Percentiles rank a stretch among this genome's conserved stretches.
Conservation (phyloP, 2,797 vertebrate species). For the Danio albolineatus region DNA sequence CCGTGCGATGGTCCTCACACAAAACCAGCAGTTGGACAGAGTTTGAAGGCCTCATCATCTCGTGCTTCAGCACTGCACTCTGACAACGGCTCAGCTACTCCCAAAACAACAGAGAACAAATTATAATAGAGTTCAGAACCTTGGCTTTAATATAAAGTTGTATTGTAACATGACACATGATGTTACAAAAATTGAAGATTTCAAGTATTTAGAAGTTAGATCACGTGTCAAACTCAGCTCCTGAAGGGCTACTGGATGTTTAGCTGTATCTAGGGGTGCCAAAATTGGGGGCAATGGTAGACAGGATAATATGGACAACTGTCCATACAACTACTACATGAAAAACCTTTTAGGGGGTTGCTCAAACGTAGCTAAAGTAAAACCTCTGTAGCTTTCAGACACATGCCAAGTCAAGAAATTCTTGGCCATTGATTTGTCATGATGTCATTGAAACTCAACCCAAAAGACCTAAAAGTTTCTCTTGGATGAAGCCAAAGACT, state of each 20-base stretch:
- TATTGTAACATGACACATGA: constrained; percentile 16
- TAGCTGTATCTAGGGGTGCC: too few relatives aligned
- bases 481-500: too few relatives aligned
- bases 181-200: background rate
- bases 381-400: too few relatives aligned
- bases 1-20: constrained; percentile 95
- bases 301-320: too few relatives aligned
- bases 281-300: too few relatives aligned
- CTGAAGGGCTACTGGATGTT: background rate
- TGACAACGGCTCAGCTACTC: constrained; percentile 91
- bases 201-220: constrained; percentile 1
- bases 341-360: too few relatives aligned
- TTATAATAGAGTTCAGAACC: constrained; percentile 25
- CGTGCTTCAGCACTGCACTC: constrained; percentile 90
- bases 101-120: constrained; percentile 46
- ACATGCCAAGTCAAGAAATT: too few relatives aligned
- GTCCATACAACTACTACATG: too few relatives aligned
- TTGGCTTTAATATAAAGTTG: background rate
- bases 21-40: constrained; percentile 94
- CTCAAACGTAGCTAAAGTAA: too few relatives aligned
- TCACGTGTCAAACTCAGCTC: background rate
- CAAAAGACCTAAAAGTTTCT: too few relatives aligned
- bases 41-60: constrained; percentile 98
- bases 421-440: too few relatives aligned
- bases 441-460: too few relatives aligned